A percentile compares a stretch with the other conserved stretches of the same genome.
phyloP scores from a whole-genome alignment of 2,113 vertebrate species.

The Pachyramphus minor region DNA sequence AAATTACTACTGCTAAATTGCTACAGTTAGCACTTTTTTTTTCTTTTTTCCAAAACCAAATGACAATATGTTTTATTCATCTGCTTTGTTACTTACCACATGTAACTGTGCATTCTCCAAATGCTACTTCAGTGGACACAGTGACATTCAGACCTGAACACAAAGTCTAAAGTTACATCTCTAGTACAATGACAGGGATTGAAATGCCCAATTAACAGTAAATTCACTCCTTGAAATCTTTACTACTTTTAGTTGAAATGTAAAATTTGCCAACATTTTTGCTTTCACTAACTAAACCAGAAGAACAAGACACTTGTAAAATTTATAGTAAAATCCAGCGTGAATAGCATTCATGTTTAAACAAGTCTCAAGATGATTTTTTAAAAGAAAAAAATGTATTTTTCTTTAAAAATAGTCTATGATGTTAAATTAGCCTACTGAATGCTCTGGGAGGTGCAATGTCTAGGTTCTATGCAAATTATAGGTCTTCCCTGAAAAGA shows the following conservation, averaged over 20 bases:
- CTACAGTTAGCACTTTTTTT: slow-evolving; percentile 41
- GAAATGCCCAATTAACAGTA: not conserved
- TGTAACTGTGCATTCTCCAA: slow-evolving; percentile 63
- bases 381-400: not conserved
- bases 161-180: slow-evolving; percentile 29
- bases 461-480: slow-evolving; percentile 3
- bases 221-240: not conserved
- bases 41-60: not conserved
- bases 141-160: slow-evolving; percentile 50
- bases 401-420: not conserved
- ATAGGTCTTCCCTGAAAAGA: not conserved
- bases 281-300: not conserved
- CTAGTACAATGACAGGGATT: not conserved
- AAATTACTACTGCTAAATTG: slow-evolving; percentile 53
- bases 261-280: not conserved
- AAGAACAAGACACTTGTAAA: not conserved
- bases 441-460: not conserved
- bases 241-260: not conserved
- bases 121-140: slow-evolving; percentile 50
- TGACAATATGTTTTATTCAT: slow-evolving; percentile 34
- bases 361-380: not conserved
- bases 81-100: slow-evolving; percentile 67
- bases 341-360: not conserved
- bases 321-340: not conserved
- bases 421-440: not conserved